phyloP scores from a whole-genome alignment of 2,113 vertebrate species.

The Protobothrops flavoviridis region DNA sequence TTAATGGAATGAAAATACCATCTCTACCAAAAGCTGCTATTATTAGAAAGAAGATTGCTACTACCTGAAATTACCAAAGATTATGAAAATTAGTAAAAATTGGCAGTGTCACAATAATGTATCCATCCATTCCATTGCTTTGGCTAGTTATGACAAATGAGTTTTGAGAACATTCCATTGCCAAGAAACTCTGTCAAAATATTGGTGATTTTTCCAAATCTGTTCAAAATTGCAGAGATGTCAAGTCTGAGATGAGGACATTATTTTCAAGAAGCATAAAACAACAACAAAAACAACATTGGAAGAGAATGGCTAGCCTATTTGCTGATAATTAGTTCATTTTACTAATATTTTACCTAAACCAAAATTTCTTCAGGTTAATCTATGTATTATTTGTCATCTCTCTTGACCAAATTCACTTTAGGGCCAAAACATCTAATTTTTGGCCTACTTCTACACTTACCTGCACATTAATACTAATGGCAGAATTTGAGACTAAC shows the following conservation, averaged over 20 bases:
- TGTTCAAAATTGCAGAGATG: constrained; percentile 72
- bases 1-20: constrained; percentile 9
- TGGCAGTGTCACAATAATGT: constrained; percentile 58
- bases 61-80: constrained; percentile 56
- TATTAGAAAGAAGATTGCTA: constrained; percentile 49
- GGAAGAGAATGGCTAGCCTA: constrained; percentile 43
- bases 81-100: constrained; percentile 60
- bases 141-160: constrained; percentile 74
- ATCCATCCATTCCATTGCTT: constrained; percentile 65
- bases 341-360: constrained; percentile 40
- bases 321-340: constrained; percentile 21
- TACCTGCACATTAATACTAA: not conserved
- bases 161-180: constrained; percentile 72
- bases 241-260: constrained; percentile 70
- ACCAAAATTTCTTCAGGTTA: constrained; percentile 12
- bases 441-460: not conserved
- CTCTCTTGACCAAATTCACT: not conserved
- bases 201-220: constrained; percentile 73
- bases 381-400: not conserved
- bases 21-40: constrained; percentile 31
- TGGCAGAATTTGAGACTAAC: not conserved
- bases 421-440: not conserved
- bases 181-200: constrained; percentile 73
- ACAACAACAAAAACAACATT: constrained; percentile 62
- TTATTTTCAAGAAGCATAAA: constrained; percentile 70